phyloP scores from a whole-genome alignment of 2,888 invertebrate genomes.

The Chromoteleia sp. region DNA sequence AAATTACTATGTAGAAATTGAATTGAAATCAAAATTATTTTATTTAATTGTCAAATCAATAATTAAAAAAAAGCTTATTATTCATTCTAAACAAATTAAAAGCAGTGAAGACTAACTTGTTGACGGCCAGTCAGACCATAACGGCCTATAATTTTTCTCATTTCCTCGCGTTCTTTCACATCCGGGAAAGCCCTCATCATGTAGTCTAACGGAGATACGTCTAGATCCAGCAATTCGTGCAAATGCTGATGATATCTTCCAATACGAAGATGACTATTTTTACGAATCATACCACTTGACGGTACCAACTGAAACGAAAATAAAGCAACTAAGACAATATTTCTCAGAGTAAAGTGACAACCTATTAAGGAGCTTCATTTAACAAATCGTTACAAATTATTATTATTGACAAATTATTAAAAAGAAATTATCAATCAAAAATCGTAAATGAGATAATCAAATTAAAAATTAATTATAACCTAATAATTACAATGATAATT shows the following conservation, averaged over 20 bases:
- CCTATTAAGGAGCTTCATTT: too few species aligned
- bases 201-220: constrained; percentile 97
- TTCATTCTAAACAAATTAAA: too few species aligned
- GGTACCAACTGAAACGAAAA: constrained; percentile 90
- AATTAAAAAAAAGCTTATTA: too few species aligned
- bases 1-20: too few species aligned
- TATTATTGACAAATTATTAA: too few species aligned
- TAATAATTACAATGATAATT: too few species aligned
- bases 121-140: constrained; percentile 99
- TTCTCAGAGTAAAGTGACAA: neutral
- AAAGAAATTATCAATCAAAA: too few species aligned
- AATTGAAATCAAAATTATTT: too few species aligned
- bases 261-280: constrained; percentile 98
- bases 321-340: neutral
- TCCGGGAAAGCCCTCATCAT: constrained; percentile 99
- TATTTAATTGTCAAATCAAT: too few species aligned
- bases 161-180: constrained; percentile 98
- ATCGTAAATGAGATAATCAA: too few species aligned
- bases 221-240: constrained; percentile 97
- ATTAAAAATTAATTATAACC: too few species aligned
- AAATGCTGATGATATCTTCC: constrained; percentile 99
- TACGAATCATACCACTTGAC: constrained; percentile 97
- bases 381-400: too few species aligned
- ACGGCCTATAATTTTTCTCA: constrained; percentile 99
- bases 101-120: constrained; percentile 88